Conservation (phyloP, 2,888 invertebrate species). For the Prenolepis imparis region DNA sequence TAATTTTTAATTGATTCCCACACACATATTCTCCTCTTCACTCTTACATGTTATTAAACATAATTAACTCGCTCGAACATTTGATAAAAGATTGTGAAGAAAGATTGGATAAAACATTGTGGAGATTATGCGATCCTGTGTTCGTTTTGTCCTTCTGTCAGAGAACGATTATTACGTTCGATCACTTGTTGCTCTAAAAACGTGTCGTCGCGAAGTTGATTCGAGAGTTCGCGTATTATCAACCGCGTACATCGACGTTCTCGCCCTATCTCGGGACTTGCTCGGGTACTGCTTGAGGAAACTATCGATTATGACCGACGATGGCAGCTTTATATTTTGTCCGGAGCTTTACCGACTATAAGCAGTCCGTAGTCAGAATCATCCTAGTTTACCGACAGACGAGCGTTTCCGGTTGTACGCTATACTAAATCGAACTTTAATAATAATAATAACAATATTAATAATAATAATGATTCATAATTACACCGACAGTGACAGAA, state of each 20-base stretch:
- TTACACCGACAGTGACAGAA: background rate
- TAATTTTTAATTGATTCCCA: background rate
- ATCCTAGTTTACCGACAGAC: conserved; percentile 52
- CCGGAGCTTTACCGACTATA: conserved; percentile 41
- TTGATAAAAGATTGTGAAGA: background rate
- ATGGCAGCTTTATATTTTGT: conserved; percentile 37
- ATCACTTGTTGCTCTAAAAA: conserved; percentile 50
- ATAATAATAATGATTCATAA: background rate
- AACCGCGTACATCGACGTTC: conserved; percentile 9
- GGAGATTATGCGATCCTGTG: background rate
- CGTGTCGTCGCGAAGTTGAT: background rate
- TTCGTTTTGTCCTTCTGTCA: background rate
- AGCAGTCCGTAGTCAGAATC: conserved; percentile 27
- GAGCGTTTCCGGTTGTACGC: conserved; percentile 14
- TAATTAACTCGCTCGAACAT: background rate
- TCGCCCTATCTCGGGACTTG: conserved; percentile 17
- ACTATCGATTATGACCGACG: conserved; percentile 47
- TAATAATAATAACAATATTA: background rate
- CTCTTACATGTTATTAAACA: background rate
- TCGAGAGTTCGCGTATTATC: conserved; percentile 19
- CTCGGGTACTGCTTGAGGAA: background rate
- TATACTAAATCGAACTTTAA: conserved; percentile 1
- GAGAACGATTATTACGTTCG: background rate
- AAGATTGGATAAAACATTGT: background rate
- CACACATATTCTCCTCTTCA: background rate